phyloP scores from a whole-genome alignment of 1,140 invertebrate species.

The Listronotus oregonensis region DNA sequence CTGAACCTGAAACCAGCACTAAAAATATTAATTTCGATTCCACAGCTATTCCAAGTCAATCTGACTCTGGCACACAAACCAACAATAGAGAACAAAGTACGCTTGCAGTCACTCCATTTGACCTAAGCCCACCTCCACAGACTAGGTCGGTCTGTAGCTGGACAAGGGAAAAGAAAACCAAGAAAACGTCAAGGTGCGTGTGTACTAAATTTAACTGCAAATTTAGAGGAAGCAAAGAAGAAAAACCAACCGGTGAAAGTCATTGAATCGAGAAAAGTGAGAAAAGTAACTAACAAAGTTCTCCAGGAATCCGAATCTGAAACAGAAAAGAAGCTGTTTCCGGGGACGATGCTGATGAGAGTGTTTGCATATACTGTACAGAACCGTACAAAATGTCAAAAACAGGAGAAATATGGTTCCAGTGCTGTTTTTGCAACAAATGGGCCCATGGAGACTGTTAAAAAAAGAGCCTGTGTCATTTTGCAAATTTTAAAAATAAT shows the following conservation, averaged over 20 bases:
- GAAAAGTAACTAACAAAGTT: slow-evolving; percentile 2
- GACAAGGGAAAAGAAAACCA: too few species aligned
- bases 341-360: not conserved
- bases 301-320: not conserved
- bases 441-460: not conserved
- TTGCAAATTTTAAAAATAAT: too few species aligned
- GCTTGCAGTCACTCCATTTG: too few species aligned
- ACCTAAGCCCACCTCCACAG: too few species aligned
- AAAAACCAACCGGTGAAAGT: not conserved
- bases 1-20: too few species aligned
- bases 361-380: not conserved
- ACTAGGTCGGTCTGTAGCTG: too few species aligned
- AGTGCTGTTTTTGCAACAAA: not conserved
- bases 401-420: not conserved
- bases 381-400: not conserved
- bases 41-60: too few species aligned
- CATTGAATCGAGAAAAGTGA: not conserved
- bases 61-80: too few species aligned
- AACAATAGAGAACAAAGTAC: too few species aligned
- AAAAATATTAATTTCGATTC: too few species aligned
- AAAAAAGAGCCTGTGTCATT: too few species aligned
- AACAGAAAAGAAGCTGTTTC: not conserved
- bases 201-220: not conserved
- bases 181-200: too few species aligned
- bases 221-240: slow-evolving; percentile 7